phyloP scores from a whole-genome alignment of 92 coral and sea anemone genomes.

The Parazoanthus swiftii region DNA sequence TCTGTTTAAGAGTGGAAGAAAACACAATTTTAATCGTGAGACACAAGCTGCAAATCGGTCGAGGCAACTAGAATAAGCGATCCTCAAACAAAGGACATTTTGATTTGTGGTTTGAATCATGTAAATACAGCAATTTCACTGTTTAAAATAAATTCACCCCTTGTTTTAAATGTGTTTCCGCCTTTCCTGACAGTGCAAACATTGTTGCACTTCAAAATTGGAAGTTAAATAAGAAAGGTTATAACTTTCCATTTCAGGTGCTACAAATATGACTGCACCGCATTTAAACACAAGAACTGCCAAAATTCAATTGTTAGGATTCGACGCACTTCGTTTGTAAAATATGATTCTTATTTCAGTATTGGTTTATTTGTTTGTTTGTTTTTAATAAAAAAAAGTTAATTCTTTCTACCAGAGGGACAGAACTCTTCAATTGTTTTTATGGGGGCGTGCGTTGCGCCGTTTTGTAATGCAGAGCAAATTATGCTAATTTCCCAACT shows the following conservation, averaged over 20 bases:
- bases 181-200: neutral
- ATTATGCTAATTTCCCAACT: too few species aligned
- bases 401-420: too few species aligned
- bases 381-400: too few species aligned
- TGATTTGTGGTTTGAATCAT: neutral
- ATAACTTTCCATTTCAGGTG: neutral
- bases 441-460: too few species aligned
- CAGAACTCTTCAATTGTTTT: too few species aligned
- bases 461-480: too few species aligned
- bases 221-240: neutral
- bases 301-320: neutral
- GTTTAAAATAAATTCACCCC: neutral
- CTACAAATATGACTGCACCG: neutral
- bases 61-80: neutral
- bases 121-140: neutral
- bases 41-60: neutral
- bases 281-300: neutral
- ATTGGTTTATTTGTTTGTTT: too few species aligned
- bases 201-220: neutral
- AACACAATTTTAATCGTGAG: neutral
- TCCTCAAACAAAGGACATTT: neutral
- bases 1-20: conserved; percentile 38
- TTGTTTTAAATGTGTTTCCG: neutral
- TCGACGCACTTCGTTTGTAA: neutral
- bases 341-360: too few species aligned